phyloP scores from a whole-genome alignment of 1,140 invertebrate species.

The Maconellicoccus hirsutus region DNA sequence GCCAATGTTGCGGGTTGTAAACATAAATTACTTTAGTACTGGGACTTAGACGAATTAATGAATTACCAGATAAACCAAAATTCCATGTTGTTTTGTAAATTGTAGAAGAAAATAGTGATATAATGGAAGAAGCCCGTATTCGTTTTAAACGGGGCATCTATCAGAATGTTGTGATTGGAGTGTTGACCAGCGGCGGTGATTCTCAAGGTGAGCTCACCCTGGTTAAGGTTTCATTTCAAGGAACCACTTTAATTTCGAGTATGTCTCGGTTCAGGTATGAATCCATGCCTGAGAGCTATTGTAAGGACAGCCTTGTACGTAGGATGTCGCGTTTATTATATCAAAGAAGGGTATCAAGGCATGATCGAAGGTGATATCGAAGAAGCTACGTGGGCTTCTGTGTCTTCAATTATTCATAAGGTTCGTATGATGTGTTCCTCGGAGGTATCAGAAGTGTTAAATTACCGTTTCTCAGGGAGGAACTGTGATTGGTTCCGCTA shows the following conservation, averaged over 20 bases:
- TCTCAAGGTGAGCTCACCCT: constrained; percentile 22
- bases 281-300: constrained; percentile 46
- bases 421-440: constrained; percentile 40
- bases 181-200: constrained; percentile 29
- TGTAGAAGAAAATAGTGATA: no score
- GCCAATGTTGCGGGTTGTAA: no score
- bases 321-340: constrained; percentile 46
- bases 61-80: no score
- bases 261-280: constrained; percentile 43
- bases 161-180: constrained; percentile 4
- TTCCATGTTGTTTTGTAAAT: no score
- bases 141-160: neutral
- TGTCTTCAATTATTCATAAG: constrained; percentile 42
- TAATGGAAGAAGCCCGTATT: no score
- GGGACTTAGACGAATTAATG: no score
- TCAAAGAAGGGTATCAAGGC: constrained; percentile 51
- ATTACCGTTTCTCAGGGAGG: constrained; percentile 38
- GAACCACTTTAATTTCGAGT: neutral
- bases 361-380: constrained; percentile 50
- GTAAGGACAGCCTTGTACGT: constrained; percentile 48
- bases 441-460: neutral
- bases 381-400: constrained; percentile 36
- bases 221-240: neutral
- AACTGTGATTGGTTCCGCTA: constrained; percentile 48
- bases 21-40: no score